Evolutionary conservation across 1,140 invertebrate genomes (phyloP), one percentile per base, ranked within the genome.

Genomic region (Aporrectodea caliginosa): DNA sequence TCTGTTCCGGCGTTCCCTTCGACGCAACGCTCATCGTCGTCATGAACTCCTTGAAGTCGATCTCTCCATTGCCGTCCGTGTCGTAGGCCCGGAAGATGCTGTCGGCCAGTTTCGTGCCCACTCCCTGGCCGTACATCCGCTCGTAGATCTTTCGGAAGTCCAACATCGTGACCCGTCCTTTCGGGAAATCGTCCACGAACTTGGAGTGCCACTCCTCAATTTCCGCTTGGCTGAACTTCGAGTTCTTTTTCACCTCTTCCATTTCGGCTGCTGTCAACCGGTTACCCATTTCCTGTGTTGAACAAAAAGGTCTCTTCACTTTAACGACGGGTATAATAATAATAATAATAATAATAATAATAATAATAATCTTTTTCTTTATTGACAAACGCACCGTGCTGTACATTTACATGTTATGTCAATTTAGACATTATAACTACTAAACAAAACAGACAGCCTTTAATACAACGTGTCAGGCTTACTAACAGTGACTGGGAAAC

Each of bases 1-100:
- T 98, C 88, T 99, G 96, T 88, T 98, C 95, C n/a, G 96, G 95
- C 82, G 96, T 98, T 72, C 96, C 97, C 82, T 95, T 95, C 81
- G 95, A 97, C 0, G 34, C 34, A 27, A 74, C 34, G 16, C 34
- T 74, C 30, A 74, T 74, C 2, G 73, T 27, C 14, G 34, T 74
- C 30, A 74, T 31, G 34, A 74, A 74, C 80, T 88, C 88, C 77
- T 88, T 89, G 79, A 89, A 74, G 73, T 74, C 73, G 34, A 74
- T 74, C 29, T 29, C 27, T 2, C 73, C 73, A 33, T 35, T 74
- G 29, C 34, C 34, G 22, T 74, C 73, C 6, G 34, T 35, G 34
- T 74, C 73, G 34, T 33, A 74, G 74, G 96, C 98, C 35, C 73
- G 93, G 90, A 99, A 99, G 81, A 98, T n/a, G n/a, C n/a, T n/a